These are phyloP conservation scores for Pterophyllum scalare DNA, from an alignment of 2,113 vertebrate genomes.

Conservation along the genomic window DNA sequence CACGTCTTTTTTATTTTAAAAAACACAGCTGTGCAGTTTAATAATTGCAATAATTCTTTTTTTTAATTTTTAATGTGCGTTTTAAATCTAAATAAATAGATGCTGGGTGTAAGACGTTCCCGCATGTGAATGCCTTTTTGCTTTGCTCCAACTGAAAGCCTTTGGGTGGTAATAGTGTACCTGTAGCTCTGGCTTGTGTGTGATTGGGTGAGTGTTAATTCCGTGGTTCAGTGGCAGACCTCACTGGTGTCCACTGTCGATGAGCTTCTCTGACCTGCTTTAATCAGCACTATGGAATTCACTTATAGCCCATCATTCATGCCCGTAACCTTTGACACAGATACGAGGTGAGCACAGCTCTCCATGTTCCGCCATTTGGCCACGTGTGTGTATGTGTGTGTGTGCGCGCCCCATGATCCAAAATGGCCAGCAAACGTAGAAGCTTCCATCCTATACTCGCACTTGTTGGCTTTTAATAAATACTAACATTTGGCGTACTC, in stretches of 20 bases:
- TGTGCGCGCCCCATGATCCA: neutral
- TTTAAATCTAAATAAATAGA: neutral
- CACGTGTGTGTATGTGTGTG: neutral
- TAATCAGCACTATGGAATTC: constrained; percentile 28
- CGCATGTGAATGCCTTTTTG: neutral
- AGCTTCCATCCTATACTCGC: neutral
- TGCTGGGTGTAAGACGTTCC: neutral
- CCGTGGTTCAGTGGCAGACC: neutral
- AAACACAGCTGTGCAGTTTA: neutral
- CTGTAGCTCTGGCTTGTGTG: neutral
- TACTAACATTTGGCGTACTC: neutral
- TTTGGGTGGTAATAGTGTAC: neutral
- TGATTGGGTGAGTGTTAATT: neutral
- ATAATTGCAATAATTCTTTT: neutral
- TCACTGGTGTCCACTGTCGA: neutral
- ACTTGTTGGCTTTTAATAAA: neutral
- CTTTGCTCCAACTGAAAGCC: neutral
- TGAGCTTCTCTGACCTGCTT: constrained; percentile 54
- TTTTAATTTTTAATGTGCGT: neutral
- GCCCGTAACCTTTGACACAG: constrained; percentile 76
- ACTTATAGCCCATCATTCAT: constrained; percentile 29
- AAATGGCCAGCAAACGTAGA: neutral
- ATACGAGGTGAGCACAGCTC: constrained; percentile 50
- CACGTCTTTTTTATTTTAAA: neutral
- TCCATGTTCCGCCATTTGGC: constrained; percentile 49